Base-by-base conservation (phyloP, 2,113 vertebrate genomes). In the Brevimyrus niger region DNA sequence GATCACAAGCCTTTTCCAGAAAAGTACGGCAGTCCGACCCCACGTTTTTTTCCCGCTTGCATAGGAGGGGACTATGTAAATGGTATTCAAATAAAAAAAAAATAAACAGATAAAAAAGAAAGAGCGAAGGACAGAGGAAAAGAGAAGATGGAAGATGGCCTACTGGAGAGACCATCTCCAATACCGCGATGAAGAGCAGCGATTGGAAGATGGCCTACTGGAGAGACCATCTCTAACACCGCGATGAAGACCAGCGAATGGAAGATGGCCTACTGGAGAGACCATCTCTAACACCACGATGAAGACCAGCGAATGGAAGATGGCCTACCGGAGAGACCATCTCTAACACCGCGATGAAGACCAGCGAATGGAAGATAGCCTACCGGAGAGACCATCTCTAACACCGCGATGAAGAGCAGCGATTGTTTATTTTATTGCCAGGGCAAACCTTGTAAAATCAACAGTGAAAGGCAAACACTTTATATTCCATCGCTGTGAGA, bases 21-120 rank as follows among this genome's bases (percentile, higher is more conserved):
- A 91, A 87, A 83, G 87, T 88, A 90, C 84, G 90, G 85, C 53
- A 88, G 87, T 89, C 82, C 86, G 89, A 90, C 91, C 89, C 91
- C 46, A 80, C 50, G 23, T 90, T 88, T 90, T 90, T 85, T 76
- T 89, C 89, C 42, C 87, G n/a, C 88, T 15, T 27, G 61, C 35
- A 88, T 88, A 90, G 65, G 89, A 91, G 92, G 53, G 89, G 90
- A 93, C 92, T 89, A 88, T 92, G 61, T 89, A 92, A 92, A 91
- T 92, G 90, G 91, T 80, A 90, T 85, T 69, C 89, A 90, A 93
- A 91, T 44, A 47, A 48, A 4, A 48, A 87, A 46, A 89, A 89
- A 42, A 80, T 8, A 80, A 80, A 80, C n/a, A 21, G 48, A 27
- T 27, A 31, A 89, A 53, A 51, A 23, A 69, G 55, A 10, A 4